These are phyloP conservation scores for Rhodinocichla rosea DNA, from an alignment of 2,113 vertebrate species.

Conservation along the genomic window DNA sequence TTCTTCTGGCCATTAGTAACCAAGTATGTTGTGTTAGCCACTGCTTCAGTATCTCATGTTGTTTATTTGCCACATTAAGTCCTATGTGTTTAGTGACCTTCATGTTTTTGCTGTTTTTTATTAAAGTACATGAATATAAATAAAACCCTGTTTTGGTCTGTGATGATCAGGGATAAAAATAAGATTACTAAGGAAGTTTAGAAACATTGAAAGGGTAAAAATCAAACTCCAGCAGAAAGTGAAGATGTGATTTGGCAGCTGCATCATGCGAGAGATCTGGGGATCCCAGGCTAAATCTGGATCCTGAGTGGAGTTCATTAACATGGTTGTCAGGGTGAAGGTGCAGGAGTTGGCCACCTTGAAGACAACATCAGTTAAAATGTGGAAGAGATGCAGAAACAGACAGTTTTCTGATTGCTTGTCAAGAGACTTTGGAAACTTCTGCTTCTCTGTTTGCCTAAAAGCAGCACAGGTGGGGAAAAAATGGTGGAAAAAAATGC, in stretches of 20 bases:
- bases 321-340: neutral
- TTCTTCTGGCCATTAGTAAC: neutral
- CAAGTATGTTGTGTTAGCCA: too few relatives aligned
- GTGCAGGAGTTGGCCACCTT: neutral
- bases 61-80: neutral
- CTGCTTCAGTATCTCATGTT: neutral
- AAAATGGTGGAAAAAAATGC: neutral
- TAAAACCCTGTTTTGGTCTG: neutral
- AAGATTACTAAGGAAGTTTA: neutral
- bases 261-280: neutral
- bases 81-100: accelerated
- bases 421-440: neutral
- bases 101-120: neutral
- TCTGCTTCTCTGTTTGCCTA: neutral
- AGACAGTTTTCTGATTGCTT: accelerated
- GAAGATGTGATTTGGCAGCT: neutral
- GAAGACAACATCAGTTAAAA: neutral
- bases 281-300: neutral
- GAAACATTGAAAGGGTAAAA: neutral
- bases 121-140: neutral
- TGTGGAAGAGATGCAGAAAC: neutral
- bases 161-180: neutral
- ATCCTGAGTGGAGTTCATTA: neutral
- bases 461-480: neutral
- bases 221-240: neutral